Conservation (phyloP, 2,888 invertebrate species). For the Sympetrum striolatum region DNA sequence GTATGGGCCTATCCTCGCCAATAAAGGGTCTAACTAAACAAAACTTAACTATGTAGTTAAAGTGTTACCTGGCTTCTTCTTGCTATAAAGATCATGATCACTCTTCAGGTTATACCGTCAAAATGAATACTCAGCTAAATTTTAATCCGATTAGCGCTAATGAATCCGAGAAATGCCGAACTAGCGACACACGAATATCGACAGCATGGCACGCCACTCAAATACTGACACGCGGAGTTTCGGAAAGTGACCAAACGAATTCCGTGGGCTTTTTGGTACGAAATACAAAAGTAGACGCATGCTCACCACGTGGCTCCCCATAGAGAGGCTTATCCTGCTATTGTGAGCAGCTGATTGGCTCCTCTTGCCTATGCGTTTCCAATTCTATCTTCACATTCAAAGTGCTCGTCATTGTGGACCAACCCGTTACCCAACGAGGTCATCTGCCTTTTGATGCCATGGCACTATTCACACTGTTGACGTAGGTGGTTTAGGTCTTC, state of each 20-base stretch:
- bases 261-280: not conserved
- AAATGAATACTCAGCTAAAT: too few species aligned
- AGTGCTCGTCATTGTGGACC: not conserved
- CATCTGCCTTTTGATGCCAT: not conserved
- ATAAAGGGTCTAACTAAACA: too few species aligned
- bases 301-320: not conserved
- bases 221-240: not conserved
- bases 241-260: not conserved
- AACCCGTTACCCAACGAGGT: not conserved
- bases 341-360: not conserved
- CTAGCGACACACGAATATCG: too few species aligned
- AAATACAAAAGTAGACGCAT: not conserved
- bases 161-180: too few species aligned
- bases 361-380: not conserved
- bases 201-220: too few species aligned
- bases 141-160: too few species aligned
- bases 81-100: too few species aligned
- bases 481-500: not conserved
- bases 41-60: too few species aligned
- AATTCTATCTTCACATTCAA: not conserved
- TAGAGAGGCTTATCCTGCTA: not conserved
- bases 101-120: too few species aligned
- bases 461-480: not conserved
- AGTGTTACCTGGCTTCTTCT: too few species aligned
- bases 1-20: too few species aligned